Evolutionary conservation across 2,113 vertebrate species (phyloP), one percentile per base, ranked within the genome.

Genomic region (Cephalopterus ornatus): DNA sequence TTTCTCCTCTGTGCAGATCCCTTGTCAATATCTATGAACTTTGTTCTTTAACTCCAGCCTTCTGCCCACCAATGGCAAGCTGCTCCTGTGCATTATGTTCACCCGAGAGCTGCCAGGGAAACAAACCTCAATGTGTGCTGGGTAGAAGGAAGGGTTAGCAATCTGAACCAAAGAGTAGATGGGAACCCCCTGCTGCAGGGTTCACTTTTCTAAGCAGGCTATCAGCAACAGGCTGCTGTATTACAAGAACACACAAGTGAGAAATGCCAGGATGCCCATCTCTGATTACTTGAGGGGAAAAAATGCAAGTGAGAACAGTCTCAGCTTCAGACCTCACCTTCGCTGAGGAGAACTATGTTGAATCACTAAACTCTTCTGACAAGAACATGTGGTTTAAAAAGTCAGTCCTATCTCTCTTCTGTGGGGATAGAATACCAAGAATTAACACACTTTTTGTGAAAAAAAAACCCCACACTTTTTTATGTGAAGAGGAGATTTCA

Each of bases 51-150:
- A 46, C 35, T 10, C 15, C 70, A 91, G 47, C 42, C 30, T 89
- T 77, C 47, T 68, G 80, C 32, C 46, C 18, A 46, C 37, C 1
- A 1, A 53, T 2, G 18, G 56, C 49, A 67, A 80, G 35, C 44
- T 84, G 65, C 39, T 71, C 3, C 0, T 14, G 27, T 15, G 20
- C 23, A 8, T 50, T 41, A 75, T 3, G 22, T 15, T 81, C 55
- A 67, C 7, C 1, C 3, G 8, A 55, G 1, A 70, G 55, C 50
- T 76, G 39, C 35, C 59, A 59, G 24, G 6, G 49, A 10, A 68
- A 73, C 46, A 85, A 82, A 12, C 0, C 37, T 9, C 50, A 33
- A 1, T 1, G 1, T 9, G 39, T 26, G 58, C 20, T 5, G 15
- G 18, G 56, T 30, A 46, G 62, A 76, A 76, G 47, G 55, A 66